These are phyloP conservation scores for Astyanax mexicanus DNA, from an alignment of 2,797 vertebrate species.

Conservation along the genomic window DNA sequence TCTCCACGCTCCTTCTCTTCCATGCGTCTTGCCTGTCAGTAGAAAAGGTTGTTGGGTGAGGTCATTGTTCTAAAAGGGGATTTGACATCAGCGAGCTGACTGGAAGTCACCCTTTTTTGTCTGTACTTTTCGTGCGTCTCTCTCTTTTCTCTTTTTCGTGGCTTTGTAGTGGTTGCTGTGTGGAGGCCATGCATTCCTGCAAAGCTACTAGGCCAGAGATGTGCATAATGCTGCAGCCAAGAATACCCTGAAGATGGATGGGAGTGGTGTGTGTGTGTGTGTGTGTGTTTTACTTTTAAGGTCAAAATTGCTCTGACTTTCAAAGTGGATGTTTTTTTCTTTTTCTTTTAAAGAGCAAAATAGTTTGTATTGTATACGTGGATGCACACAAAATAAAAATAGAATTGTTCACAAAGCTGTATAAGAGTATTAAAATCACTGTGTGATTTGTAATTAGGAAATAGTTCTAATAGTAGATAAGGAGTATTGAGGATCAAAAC, in stretches of 20 bases:
- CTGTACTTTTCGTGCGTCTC: slow-evolving; percentile 30
- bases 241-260: slow-evolving; percentile 44
- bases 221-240: slow-evolving; percentile 43
- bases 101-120: slow-evolving; percentile 52
- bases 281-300: background rate
- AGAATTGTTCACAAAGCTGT: too few species aligned
- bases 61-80: slow-evolving; percentile 41
- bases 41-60: slow-evolving; percentile 35
- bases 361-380: too few species aligned
- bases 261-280: slow-evolving; percentile 22
- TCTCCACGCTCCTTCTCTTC: slow-evolving; percentile 6
- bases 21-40: background rate
- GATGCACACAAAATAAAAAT: too few species aligned
- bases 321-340: background rate
- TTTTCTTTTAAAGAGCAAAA: too few species aligned
- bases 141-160: slow-evolving; percentile 29
- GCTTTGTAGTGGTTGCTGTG: slow-evolving; percentile 50
- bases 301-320: background rate
- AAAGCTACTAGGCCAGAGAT: slow-evolving; percentile 37
- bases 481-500: too few species aligned
- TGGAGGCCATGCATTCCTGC: slow-evolving; percentile 54
- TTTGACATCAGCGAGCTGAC: slow-evolving; percentile 49
- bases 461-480: too few species aligned
- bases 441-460: too few species aligned
- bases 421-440: too few species aligned